Percentiles rank a stretch among this genome's conserved stretches.
These are phyloP conservation scores for Tamias sibiricus DNA, from an alignment of 2,113 vertebrate species.

Conservation along the genomic window DNA sequence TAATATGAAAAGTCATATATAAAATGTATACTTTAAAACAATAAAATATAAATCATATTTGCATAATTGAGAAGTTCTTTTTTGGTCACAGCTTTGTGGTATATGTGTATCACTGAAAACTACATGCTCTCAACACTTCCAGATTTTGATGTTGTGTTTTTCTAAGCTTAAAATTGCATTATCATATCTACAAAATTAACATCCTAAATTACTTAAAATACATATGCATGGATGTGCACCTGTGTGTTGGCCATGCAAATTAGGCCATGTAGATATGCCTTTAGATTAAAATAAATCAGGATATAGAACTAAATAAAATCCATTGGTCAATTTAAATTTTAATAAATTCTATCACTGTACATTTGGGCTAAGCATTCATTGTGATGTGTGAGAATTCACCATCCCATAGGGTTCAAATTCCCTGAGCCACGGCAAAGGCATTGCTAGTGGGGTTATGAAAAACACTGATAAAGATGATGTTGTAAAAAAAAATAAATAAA, in stretches of 20 bases:
- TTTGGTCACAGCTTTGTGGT: neutral
- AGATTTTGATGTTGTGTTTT: constrained; percentile 33
- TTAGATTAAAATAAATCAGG: constrained; percentile 68
- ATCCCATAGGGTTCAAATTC: neutral
- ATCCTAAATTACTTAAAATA: constrained; percentile 74
- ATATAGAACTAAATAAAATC: constrained; percentile 64
- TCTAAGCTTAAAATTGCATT: constrained; percentile 75
- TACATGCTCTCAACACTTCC: neutral
- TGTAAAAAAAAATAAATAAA: neutral
- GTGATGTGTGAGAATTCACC: neutral
- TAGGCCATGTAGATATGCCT: constrained; percentile 57
- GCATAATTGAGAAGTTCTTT: neutral
- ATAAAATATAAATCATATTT: constrained; percentile 7
- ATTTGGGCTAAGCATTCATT: neutral
- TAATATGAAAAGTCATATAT: neutral
- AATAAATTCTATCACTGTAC: constrained; percentile 46
- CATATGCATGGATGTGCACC: constrained; percentile 75
- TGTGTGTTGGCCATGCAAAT: constrained; percentile 75
- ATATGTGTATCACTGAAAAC: neutral
- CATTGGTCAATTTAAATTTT: constrained; percentile 69
- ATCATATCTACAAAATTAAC: constrained; percentile 78
- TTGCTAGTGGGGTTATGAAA: neutral
- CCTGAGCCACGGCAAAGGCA: neutral
- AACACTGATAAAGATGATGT: neutral
- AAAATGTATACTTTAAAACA: neutral